phyloP scores from a whole-genome alignment of 2,113 vertebrate genomes.

The Pachycephala philippinensis region DNA sequence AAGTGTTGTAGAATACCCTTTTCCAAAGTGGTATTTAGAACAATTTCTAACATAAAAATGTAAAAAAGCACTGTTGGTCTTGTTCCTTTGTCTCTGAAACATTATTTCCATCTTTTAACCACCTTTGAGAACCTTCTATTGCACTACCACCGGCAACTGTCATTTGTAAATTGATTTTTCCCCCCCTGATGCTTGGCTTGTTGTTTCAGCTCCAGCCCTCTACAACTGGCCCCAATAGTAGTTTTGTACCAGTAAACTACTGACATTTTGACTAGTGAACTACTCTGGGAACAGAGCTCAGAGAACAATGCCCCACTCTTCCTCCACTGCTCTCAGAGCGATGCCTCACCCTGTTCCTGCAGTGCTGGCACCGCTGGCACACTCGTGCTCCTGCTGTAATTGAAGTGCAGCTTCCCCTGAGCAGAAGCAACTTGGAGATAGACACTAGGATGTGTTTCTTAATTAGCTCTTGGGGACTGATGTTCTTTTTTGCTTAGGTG shows the following conservation, averaged over 20 bases:
- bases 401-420: neutral
- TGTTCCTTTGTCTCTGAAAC: neutral
- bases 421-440: rapidly evolving
- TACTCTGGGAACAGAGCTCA: neutral
- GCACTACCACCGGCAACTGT: neutral
- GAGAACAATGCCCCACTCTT: neutral
- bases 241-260: neutral
- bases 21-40: neutral
- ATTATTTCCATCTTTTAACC: neutral
- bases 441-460: neutral
- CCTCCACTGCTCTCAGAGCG: neutral
- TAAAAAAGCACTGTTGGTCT: neutral
- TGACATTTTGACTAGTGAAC: no score
- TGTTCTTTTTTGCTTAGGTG: neutral
- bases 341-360: neutral
- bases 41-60: neutral
- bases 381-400: neutral
- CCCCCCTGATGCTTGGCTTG: neutral
- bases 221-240: neutral
- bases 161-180: neutral
- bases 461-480: neutral
- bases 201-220: neutral
- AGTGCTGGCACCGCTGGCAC: rapidly evolving
- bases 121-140: neutral
- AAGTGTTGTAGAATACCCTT: neutral